Conservation (phyloP, 2,888 invertebrate genomes). For the Melieria picta region DNA sequence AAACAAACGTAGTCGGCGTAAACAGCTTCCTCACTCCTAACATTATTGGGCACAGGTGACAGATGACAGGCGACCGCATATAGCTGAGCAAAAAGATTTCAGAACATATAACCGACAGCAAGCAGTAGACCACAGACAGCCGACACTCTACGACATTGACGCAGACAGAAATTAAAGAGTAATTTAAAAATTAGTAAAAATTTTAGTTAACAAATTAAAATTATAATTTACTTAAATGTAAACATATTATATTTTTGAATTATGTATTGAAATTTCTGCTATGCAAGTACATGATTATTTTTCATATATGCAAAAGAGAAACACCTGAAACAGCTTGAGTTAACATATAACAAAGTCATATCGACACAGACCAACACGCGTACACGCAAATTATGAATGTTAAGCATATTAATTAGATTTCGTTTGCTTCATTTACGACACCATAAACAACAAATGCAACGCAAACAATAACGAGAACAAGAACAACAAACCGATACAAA, state of each 20-base stretch:
- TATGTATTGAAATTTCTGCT: constrained; percentile 14
- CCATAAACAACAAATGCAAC: constrained; percentile 16
- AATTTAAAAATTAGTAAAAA: constrained; percentile 22
- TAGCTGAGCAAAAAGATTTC: no score
- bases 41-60: no score
- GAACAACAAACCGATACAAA: neutral
- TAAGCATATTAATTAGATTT: no score
- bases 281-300: constrained; percentile 21
- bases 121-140: no score
- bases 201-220: constrained; percentile 26
- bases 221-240: constrained; percentile 27
- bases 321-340: constrained; percentile 21
- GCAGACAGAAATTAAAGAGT: neutral
- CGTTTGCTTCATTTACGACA: neutral
- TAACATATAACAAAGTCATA: constrained; percentile 18
- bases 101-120: no score
- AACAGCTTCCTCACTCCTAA: no score
- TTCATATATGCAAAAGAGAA: constrained; percentile 10
- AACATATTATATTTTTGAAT: constrained; percentile 18
- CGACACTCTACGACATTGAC: neutral
- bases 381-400: no score
- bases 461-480: neutral
- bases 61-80: no score
- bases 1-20: no score
- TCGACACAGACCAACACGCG: no score